Evolutionary conservation across 2,113 vertebrate species (phyloP), one percentile per base, ranked within the genome.

Genomic region (Ophthalmolycus amberensis): DNA sequence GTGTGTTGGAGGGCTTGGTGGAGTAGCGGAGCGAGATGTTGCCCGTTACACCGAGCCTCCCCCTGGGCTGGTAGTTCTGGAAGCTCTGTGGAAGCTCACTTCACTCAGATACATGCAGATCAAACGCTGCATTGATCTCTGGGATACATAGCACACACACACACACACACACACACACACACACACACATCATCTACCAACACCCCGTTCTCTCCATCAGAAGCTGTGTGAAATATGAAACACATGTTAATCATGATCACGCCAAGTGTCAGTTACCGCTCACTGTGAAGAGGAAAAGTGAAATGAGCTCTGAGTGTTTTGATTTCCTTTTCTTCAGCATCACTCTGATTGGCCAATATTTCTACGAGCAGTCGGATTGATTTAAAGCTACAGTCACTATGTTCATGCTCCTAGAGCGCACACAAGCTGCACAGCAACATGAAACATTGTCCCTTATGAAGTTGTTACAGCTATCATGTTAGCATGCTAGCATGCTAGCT

Each of bases 61-160:
- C 89, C 69, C 72, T 82, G 84, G 86, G 89, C 87, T 88, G 89
- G 82, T 94, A 80, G 85, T 88, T 90, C 86, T 90, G 90, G 87
- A 82, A 80, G 83, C 86, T 90, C 85, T 85, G 58, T 82, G 80
- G 88, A 91, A 92, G 85, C 90, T 91, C 77, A 91, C 88, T 87
- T 89, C 88, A 86, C 88, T 91, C 83, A 90, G 83, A 91, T 88
- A 91, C 88, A 90, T 82, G 88, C 88, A 90, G 90, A 93, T 93
- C 90, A 93, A 93, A 93, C 86, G 63, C 50, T 78, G 85, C 89
- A 93, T 92, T 91, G 92, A 93, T 93, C 92, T 92, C 79, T 75
- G 72, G 59, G 87, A 76, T 86, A 67, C 79, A 59, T 44, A 67
- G 74, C 68, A 52, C 79, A 80, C 82, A 73, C 75, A 67, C 80